Conservation (phyloP, 23 tunicate species). For the Trididemnum nubilum region DNA sequence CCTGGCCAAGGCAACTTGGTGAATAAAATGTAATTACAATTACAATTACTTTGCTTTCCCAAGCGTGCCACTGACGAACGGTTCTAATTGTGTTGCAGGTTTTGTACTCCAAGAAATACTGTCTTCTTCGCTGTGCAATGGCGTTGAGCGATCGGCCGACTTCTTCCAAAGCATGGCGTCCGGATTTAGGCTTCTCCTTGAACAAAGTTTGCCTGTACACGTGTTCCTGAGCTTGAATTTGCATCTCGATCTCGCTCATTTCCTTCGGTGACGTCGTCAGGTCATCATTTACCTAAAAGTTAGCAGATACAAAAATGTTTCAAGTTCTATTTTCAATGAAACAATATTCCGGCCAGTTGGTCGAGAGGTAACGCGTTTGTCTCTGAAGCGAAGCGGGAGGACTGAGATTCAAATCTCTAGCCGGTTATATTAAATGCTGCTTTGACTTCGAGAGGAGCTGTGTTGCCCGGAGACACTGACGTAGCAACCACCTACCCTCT, state of each 20-base stretch:
- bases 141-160: slow-evolving; percentile 87
- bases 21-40: no score
- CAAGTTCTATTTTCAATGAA: no score
- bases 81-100: slow-evolving; percentile 62
- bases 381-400: no score
- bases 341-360: no score
- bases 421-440: no score
- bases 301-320: no score
- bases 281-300: background rate
- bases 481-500: no score
- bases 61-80: slow-evolving; percentile 81
- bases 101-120: slow-evolving; percentile 82
- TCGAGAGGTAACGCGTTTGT: no score
- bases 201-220: slow-evolving; percentile 57
- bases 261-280: slow-evolving; percentile 35
- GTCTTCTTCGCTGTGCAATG: slow-evolving; percentile 82
- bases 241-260: slow-evolving; percentile 68
- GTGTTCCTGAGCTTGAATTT: slow-evolving; percentile 82
- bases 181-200: slow-evolving; percentile 72
- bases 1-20: no score
- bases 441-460: no score
- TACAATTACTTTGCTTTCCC: slow-evolving; percentile 92
- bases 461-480: no score
- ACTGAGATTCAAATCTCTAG: no score
- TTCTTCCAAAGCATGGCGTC: slow-evolving; percentile 79